A percentile compares a stretch with the other conserved stretches of the same genome.
Conservation (phyloP, 2,113 vertebrate species). For the Takifugu flavidus region DNA sequence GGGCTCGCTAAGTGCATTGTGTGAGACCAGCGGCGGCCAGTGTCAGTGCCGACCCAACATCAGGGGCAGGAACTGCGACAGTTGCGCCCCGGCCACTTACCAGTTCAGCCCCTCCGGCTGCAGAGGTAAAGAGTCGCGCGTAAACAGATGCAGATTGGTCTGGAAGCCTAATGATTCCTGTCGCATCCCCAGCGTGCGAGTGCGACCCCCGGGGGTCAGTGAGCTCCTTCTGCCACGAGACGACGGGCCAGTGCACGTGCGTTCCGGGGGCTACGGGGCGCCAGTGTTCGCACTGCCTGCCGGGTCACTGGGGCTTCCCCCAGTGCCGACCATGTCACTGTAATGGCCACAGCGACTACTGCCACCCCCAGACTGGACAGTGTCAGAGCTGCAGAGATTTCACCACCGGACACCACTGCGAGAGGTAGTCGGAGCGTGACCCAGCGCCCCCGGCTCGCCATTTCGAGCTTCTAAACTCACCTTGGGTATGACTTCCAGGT, state of each 20-base stretch:
- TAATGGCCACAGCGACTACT: slow-evolving; percentile 86
- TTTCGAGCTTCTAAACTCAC: neutral
- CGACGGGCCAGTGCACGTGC: slow-evolving; percentile 88
- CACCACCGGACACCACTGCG: slow-evolving; percentile 85
- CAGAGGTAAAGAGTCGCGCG: slow-evolving; percentile 74
- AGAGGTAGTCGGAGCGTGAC: slow-evolving; percentile 70
- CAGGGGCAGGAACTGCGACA: slow-evolving; percentile 85
- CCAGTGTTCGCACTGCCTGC: slow-evolving; percentile 87
- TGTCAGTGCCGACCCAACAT: slow-evolving; percentile 89
- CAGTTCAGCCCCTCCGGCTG: slow-evolving; percentile 87
- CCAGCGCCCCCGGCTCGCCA: no score
- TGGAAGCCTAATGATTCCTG: neutral
- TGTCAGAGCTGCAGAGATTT: slow-evolving; percentile 87
- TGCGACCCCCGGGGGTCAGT: slow-evolving; percentile 83
- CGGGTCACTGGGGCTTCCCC: slow-evolving; percentile 92
- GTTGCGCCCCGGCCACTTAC: slow-evolving; percentile 85
- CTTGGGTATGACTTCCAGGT: slow-evolving; percentile 69
- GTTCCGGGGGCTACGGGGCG: slow-evolving; percentile 80
- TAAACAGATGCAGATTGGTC: rapidly evolving
- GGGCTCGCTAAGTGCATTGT: slow-evolving; percentile 88
- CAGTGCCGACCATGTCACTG: slow-evolving; percentile 88
- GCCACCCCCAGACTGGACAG: slow-evolving; percentile 81
- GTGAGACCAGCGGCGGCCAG: slow-evolving; percentile 85
- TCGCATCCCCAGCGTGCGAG: slow-evolving; percentile 76
- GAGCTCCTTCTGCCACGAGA: slow-evolving; percentile 79